Evolutionary conservation across 2,797 vertebrate genomes (phyloP).

Genomic region (Naso thynnoides): DNA sequence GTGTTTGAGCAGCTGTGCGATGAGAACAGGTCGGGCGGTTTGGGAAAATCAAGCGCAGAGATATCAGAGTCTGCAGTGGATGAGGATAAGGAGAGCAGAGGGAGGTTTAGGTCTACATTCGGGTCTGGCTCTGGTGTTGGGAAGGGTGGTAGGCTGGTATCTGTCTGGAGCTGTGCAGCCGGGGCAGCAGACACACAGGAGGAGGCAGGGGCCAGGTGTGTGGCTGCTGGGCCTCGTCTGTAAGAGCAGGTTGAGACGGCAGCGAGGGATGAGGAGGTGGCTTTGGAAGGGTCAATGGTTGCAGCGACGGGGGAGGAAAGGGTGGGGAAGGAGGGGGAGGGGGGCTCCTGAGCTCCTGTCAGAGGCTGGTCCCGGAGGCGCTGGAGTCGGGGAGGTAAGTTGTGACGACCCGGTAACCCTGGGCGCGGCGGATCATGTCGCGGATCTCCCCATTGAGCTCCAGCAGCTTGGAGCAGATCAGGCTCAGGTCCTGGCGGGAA

Average conservation of each 20-base stretch:
- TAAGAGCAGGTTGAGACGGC: slow-evolving; percentile 23
- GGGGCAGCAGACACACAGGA: slow-evolving; percentile 63
- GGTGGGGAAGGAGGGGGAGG: slow-evolving; percentile 72
- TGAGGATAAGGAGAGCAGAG: slow-evolving; percentile 33
- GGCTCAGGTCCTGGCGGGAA: slow-evolving; percentile 94
- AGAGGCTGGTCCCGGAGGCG: slow-evolving; percentile 95
- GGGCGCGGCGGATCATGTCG: slow-evolving; percentile 96
- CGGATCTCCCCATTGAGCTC: slow-evolving; percentile 98
- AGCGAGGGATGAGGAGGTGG: slow-evolving; percentile 23
- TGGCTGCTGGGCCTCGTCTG: slow-evolving; percentile 75
- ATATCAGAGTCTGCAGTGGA: slow-evolving; percentile 31
- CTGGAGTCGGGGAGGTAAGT: slow-evolving; percentile 96
- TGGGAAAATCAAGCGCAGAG: slow-evolving; percentile 49
- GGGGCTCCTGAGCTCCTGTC: slow-evolving; percentile 89
- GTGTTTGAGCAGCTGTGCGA: slow-evolving; percentile 11
- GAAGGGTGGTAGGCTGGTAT: slow-evolving; percentile 16
- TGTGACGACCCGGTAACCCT: slow-evolving; percentile 95
- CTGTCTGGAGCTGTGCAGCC: slow-evolving; percentile 54
- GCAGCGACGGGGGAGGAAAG: slow-evolving; percentile 26
- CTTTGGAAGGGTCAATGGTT: slow-evolving; percentile 78
- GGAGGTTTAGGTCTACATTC: neutral
- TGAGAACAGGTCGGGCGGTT: slow-evolving; percentile 61
- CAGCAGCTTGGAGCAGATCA: slow-evolving; percentile 96
- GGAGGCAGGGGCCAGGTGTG: slow-evolving; percentile 80
- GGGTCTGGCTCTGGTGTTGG: slow-evolving; percentile 24